phyloP scores from a whole-genome alignment of 2,113 vertebrate genomes.

The Xiphophorus maculatus region DNA sequence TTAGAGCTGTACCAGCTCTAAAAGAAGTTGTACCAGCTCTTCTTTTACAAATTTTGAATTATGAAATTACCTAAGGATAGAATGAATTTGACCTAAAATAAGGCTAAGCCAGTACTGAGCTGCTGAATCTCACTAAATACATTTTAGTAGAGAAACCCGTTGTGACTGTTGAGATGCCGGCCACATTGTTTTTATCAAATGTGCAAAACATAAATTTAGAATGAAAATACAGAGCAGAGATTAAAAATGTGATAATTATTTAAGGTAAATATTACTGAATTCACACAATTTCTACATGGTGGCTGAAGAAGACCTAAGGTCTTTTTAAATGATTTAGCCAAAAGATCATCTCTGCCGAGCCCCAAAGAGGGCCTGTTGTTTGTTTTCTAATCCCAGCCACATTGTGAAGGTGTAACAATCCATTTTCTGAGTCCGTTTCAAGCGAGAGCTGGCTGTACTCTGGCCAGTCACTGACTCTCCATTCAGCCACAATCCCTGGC shows the following conservation, averaged over 20 bases:
- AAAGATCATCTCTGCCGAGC: neutral
- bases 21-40: no score
- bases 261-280: neutral
- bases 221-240: neutral
- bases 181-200: neutral
- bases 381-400: slow-evolving; percentile 20
- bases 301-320: neutral
- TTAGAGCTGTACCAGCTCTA: no score
- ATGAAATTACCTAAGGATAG: no score
- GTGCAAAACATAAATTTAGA: neutral
- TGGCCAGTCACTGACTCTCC: slow-evolving; percentile 29
- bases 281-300: slow-evolving; percentile 3
- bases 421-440: slow-evolving; percentile 5
- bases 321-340: neutral
- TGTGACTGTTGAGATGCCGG: neutral
- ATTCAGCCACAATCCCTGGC: slow-evolving; percentile 51
- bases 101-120: neutral
- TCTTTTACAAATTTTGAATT: no score
- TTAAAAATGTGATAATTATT: neutral
- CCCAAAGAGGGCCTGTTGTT: neutral
- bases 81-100: neutral
- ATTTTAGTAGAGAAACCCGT: neutral
- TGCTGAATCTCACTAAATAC: neutral
- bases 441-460: slow-evolving; percentile 10
- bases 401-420: slow-evolving; percentile 3